Evolutionary conservation across 2,888 invertebrate genomes (phyloP), one percentile per base, ranked within the genome.

Genomic region (Choreutis nemorana): DNA sequence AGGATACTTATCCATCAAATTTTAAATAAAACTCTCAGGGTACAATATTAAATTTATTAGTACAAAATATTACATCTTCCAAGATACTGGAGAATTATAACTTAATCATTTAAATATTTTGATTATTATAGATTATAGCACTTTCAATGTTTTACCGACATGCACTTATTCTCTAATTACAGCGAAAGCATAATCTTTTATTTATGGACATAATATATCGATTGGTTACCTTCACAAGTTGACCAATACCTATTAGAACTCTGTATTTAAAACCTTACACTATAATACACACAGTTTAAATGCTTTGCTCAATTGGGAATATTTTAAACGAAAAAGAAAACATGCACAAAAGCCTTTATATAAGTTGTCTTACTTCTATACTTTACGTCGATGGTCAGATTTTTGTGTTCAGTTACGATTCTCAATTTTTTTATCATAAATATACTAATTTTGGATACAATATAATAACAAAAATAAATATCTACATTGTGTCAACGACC

Each of bases 31-130:
- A 71, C 58, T 35, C 48, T 30, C 27, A 28, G 35, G 1, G 28
- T 77, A 77, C 68, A 77, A 75, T 78, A 78, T 77, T 78, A 78
- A 78, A 78, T 78, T 78, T 78, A 78, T 78, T 78, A 78, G 78
- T 78, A 78, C 77, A 78, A 77, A 78, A 78, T 78, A 78, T 78
- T 78, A 77, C 78, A 77, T 78, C 77, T 75, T 77, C 78, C 78
- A 75, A 73, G 77, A 75, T 75, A 73, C 73, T 71, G 78, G 75
- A 75, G 73, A 78, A 75, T 73, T 60, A 70, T 75, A 75, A 77
- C 75, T 77, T 75, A 77, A 73, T 67, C 70, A 63, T 58, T 70
- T 71, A 67, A 70, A 70, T 67, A 77, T 72, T n/a, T 73, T 72
- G 72, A 75, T 73, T 73, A 75, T 72, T 53, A 71, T 66, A 73